These are phyloP conservation scores for Pseudochaenichthys georgianus DNA, from an alignment of 2,797 vertebrate genomes.

Conservation along the genomic window DNA sequence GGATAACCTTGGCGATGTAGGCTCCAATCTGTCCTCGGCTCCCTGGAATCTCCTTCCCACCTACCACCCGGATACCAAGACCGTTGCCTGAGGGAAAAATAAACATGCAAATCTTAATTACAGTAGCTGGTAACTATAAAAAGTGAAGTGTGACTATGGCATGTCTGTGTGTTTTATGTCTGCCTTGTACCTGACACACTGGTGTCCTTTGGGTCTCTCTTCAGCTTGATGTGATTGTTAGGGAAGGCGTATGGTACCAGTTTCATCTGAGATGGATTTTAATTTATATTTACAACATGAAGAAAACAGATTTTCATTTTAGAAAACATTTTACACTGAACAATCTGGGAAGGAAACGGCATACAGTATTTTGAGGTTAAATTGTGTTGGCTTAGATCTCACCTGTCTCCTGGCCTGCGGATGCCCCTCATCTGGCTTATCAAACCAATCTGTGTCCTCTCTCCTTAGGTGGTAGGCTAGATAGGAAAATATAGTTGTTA, in stretches of 20 bases:
- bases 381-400: slow-evolving; percentile 61
- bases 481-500: slow-evolving; percentile 59
- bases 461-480: slow-evolving; percentile 97
- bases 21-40: slow-evolving; percentile 93
- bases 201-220: slow-evolving; percentile 93
- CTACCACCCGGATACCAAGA: slow-evolving; percentile 94
- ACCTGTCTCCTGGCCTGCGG: slow-evolving; percentile 91
- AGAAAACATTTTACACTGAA: not conserved
- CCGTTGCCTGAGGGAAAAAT: slow-evolving; percentile 79
- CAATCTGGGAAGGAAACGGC: not conserved
- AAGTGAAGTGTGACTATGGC: not conserved
- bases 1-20: slow-evolving; percentile 94
- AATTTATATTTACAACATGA: not conserved
- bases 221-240: slow-evolving; percentile 91
- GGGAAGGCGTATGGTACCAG: slow-evolving; percentile 93
- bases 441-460: slow-evolving; percentile 99
- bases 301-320: not conserved
- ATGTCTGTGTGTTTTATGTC: not conserved
- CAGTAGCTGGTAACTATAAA: slow-evolving; percentile 4
- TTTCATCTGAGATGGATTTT: slow-evolving; percentile 86
- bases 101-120: slow-evolving; percentile 30
- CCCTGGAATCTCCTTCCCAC: slow-evolving; percentile 97
- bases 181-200: slow-evolving; percentile 94
- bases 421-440: slow-evolving; percentile 95
- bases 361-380: not conserved